phyloP scores from a whole-genome alignment of 1,140 invertebrate species.

The Drosophila santomea region DNA sequence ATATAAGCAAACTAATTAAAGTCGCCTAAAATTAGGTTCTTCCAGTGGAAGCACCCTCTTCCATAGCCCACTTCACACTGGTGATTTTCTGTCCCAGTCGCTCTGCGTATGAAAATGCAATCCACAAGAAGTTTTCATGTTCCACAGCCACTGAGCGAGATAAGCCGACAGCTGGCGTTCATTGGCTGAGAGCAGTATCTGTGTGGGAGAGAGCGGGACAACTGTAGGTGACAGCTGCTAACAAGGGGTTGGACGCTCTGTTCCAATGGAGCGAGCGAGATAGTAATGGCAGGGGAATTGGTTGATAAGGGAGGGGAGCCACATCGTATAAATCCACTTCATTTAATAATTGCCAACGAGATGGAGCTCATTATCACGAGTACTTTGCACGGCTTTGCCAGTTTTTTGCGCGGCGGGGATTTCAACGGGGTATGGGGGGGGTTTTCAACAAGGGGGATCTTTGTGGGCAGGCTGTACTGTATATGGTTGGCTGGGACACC shows the following conservation, averaged over 20 bases:
- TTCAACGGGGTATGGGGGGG: neutral
- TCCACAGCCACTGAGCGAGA: slow-evolving; percentile 57
- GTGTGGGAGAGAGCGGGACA: slow-evolving; percentile 22
- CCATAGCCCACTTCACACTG: slow-evolving; percentile 1
- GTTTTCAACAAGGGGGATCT: neutral
- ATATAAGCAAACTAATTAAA: slow-evolving; percentile 60
- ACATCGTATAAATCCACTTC: slow-evolving; percentile 82
- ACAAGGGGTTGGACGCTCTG: slow-evolving; percentile 37
- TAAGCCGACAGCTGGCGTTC: slow-evolving; percentile 47
- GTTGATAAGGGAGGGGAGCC: slow-evolving; percentile 1
- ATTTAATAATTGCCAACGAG: slow-evolving; percentile 84
- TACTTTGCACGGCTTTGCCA: slow-evolving; percentile 80
- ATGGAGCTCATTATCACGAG: slow-evolving; percentile 84
- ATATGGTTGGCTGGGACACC: slow-evolving; percentile 18
- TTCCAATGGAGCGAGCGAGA: slow-evolving; percentile 1
- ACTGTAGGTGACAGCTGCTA: slow-evolving; percentile 29
- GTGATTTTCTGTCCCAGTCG: neutral
- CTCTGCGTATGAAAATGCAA: slow-evolving; percentile 44
- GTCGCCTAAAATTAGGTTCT: slow-evolving; percentile 32
- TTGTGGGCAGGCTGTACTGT: slow-evolving; percentile 22
- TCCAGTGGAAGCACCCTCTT: slow-evolving; percentile 13
- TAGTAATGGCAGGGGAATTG: neutral
- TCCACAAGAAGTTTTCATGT: slow-evolving; percentile 64
- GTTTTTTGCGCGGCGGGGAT: slow-evolving; percentile 16
- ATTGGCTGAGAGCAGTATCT: slow-evolving; percentile 53